These are phyloP conservation scores for Aurelia sp. DNA, from an alignment of 30 jellyfish, hydroid and myxozoan species.

Conservation along the genomic window DNA sequence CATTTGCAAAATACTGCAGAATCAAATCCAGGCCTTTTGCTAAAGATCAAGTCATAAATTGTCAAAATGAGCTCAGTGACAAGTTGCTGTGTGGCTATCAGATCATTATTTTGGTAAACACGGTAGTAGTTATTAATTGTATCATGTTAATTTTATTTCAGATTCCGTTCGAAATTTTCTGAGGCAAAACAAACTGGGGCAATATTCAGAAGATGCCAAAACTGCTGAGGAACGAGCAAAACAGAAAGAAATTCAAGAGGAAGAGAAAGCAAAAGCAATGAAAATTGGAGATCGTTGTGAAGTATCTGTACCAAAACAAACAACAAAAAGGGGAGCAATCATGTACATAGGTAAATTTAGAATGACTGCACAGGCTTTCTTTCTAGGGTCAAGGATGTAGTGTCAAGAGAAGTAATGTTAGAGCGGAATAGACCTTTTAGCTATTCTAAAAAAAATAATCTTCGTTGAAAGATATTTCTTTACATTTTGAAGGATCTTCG, in stretches of 20 bases:
- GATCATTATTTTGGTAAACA: not conserved
- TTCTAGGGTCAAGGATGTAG: not conserved
- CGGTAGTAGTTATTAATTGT: not conserved
- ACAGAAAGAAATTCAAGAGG: constrained; percentile 83
- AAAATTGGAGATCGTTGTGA: constrained; percentile 92
- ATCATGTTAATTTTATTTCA: constrained; percentile 5
- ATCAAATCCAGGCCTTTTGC: too few species aligned
- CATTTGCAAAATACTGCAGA: too few species aligned
- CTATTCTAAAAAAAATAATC: too few species aligned
- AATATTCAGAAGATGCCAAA: constrained; percentile 88
- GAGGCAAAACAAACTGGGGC: constrained; percentile 86
- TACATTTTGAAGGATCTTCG: too few species aligned
- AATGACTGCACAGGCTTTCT: not conserved
- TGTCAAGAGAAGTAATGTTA: not conserved
- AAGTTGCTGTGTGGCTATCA: not conserved
- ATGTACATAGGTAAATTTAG: constrained; percentile 64
- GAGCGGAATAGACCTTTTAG: too few species aligned
- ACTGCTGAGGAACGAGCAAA: constrained; percentile 72
- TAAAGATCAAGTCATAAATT: too few species aligned
- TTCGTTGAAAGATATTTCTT: too few species aligned
- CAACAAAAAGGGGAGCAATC: constrained; percentile 76
- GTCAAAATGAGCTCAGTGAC: not conserved
- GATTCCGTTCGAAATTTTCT: constrained; percentile 93
- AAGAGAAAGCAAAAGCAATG: constrained; percentile 65
- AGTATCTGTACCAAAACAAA: constrained; percentile 72